Base-by-base conservation (phyloP, 2,113 vertebrate genomes). In the Jacana jacana region DNA sequence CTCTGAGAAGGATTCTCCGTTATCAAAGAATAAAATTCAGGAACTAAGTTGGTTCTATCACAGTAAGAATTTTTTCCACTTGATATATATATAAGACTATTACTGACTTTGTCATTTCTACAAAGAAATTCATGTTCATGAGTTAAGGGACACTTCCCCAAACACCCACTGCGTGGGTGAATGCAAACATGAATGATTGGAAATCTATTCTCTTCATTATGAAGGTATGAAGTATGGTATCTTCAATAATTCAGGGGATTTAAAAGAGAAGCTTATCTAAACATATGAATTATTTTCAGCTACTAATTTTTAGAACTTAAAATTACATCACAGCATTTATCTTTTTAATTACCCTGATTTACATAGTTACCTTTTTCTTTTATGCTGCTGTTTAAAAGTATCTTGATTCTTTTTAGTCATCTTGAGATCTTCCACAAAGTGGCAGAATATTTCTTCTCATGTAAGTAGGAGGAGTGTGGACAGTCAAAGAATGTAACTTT, bases 401-500 rank as follows among this genome's bases (percentile, higher is more conserved):
- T 95, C 96, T 92, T 94, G 96, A 84, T 93, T 96, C 92, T 94
- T 96, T 96, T 94, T 93, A 96, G 88, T 72, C 96, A 97, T 96
- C 96, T 91, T 87, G 96, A 95, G 61, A 94, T 97, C 96, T 93
- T 97, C 96, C 91, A 96, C 63, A 96, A 95, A 96, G 86, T 96
- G 95, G 80, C 91, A 96, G 83, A 96, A 49, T 94, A 83, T 96
- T 96, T 95, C 96, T 97, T 97, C 96, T 93, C 92, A 92, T 93
- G 73, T 96, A 97, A 95, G 95, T 91, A 96, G 91, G 55, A 91
- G 81, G 91, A 91, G 91, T 96, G 91, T 96, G 96, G 92, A 97
- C 96, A 97, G 96, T 97, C 96, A 97, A 97, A 97, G 92, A 96
- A 96, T 96, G 96, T 96, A 96, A 97, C 96, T 96, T 96, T 97